Conservation (phyloP, 2,113 vertebrate species). For the Phodopus roborovskii region DNA sequence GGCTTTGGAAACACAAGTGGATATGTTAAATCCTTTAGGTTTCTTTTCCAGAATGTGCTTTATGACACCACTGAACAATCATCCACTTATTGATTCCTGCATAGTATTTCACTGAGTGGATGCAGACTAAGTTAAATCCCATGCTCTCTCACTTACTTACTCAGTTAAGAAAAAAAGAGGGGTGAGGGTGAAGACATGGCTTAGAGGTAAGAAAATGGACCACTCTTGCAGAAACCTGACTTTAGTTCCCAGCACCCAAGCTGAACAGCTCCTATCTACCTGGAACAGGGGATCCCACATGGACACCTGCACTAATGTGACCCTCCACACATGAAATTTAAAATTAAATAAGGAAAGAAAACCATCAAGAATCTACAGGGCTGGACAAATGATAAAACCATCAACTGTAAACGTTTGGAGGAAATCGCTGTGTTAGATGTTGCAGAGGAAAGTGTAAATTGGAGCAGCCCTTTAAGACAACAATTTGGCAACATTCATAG, state of each 20-base stretch:
- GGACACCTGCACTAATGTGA: neutral
- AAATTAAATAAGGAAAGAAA: neutral
- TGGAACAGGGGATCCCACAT: too few species aligned
- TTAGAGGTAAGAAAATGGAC: neutral
- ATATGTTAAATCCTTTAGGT: slow-evolving; percentile 52
- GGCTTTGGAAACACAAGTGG: slow-evolving; percentile 69
- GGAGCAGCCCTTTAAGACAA: slow-evolving; percentile 56
- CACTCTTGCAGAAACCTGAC: neutral
- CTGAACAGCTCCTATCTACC: neutral
- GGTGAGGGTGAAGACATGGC: neutral
- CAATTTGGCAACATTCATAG: slow-evolving; percentile 57
- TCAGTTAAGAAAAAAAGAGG: neutral
- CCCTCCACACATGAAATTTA: neutral
- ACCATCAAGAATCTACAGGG: neutral
- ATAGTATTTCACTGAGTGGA: slow-evolving; percentile 33
- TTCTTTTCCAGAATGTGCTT: slow-evolving; percentile 55
- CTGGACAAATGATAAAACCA: neutral
- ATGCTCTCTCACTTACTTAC: neutral
- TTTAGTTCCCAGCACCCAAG: neutral
- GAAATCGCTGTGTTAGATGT: slow-evolving; percentile 16
- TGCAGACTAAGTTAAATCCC: neutral
- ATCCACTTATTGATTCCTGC: slow-evolving; percentile 37
- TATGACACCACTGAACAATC: neutral
- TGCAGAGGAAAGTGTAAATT: slow-evolving; percentile 40
- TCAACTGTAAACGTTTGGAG: neutral